Conservation (phyloP, 2,113 vertebrate genomes). For the Barbus barbus region DNA sequence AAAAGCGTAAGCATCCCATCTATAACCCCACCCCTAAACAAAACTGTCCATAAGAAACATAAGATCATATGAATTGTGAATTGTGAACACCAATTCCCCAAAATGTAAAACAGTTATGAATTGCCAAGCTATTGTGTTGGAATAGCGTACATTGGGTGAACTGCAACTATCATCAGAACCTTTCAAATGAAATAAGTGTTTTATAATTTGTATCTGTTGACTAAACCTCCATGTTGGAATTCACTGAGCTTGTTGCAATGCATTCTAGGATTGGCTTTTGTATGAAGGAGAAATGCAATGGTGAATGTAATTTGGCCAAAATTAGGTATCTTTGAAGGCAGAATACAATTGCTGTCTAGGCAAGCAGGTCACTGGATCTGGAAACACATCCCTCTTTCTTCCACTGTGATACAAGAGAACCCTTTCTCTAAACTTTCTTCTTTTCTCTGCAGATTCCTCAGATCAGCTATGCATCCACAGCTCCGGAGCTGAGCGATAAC, state of each 20-base stretch:
- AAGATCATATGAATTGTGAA: too few relatives aligned
- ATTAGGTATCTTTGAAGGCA: not conserved
- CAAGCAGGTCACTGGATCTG: slow-evolving; percentile 2
- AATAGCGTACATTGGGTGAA: not conserved
- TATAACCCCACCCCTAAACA: too few relatives aligned
- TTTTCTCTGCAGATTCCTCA: slow-evolving; percentile 89
- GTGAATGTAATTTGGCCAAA: not conserved
- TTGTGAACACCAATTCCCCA: too few relatives aligned
- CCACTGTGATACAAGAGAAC: slow-evolving; percentile 3
- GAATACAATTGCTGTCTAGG: not conserved
- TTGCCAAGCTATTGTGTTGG: too few relatives aligned
- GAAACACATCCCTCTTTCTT: slow-evolving; percentile 27
- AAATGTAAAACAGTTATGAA: too few relatives aligned
- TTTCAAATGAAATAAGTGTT: not conserved
- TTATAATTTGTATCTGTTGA: too few relatives aligned
- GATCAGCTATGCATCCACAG: slow-evolving; percentile 99
- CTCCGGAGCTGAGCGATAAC: slow-evolving; percentile 96
- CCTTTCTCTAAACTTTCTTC: slow-evolving; percentile 44
- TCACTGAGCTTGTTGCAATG: not conserved
- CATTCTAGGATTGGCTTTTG: not conserved
- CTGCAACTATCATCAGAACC: too few relatives aligned
- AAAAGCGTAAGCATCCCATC: too few relatives aligned
- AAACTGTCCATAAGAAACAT: too few relatives aligned
- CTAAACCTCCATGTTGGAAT: not conserved
- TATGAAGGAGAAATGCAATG: not conserved